phyloP scores from a whole-genome alignment of 2,113 vertebrate genomes.

The Odontophorus gujanensis region DNA sequence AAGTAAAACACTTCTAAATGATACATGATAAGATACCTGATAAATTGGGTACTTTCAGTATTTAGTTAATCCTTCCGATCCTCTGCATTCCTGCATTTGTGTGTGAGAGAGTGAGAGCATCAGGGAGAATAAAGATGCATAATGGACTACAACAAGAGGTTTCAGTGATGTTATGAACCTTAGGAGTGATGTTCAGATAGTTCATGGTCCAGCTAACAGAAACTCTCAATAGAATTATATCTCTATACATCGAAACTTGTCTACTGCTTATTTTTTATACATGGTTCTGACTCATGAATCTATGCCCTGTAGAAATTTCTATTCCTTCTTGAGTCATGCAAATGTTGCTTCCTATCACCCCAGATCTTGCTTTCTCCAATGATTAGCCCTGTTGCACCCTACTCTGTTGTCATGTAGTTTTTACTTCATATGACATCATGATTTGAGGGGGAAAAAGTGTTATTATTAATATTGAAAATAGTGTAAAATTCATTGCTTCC shows the following conservation, averaged over 20 bases:
- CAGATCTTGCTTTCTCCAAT: neutral
- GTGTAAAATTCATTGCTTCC: neutral
- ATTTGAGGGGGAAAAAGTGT: neutral
- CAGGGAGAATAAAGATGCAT: neutral
- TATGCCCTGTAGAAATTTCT: slow-evolving; percentile 32
- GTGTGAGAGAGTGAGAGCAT: neutral
- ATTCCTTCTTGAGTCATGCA: slow-evolving; percentile 1
- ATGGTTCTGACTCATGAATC: slow-evolving; percentile 36
- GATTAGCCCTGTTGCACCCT: neutral
- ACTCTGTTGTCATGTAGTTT: neutral
- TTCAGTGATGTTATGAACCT: neutral
- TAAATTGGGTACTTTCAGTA: neutral
- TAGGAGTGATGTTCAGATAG: neutral
- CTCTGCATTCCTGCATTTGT: neutral
- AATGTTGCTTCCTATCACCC: neutral
- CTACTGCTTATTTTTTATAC: slow-evolving; percentile 19
- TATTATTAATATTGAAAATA: neutral
- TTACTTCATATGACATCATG: neutral
- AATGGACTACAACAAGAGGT: neutral
- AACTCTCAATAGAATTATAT: neutral
- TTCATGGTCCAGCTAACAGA: slow-evolving; percentile 17
- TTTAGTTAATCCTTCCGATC: neutral
- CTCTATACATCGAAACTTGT: slow-evolving; percentile 14
- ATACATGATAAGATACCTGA: neutral
- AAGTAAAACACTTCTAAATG: neutral